Evolutionary conservation across 2,797 vertebrate genomes (phyloP).

Genomic region (Pipistrellus pipistrellus): DNA sequence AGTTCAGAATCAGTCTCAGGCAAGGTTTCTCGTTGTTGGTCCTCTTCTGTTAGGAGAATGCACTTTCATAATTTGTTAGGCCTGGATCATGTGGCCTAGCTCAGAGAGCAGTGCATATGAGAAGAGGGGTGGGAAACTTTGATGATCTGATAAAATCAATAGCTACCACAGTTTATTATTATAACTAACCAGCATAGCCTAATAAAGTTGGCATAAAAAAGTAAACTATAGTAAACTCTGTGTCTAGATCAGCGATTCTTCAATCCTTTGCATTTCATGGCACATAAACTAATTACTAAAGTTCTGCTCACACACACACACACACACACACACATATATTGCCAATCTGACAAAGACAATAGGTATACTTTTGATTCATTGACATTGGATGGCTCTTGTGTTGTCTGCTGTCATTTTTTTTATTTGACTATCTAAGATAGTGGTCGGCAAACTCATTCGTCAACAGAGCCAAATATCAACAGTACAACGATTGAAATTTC

Average conservation of each 20-base stretch:
- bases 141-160: not conserved
- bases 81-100: no score
- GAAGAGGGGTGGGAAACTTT: not conserved
- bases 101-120: not conserved
- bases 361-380: not conserved
- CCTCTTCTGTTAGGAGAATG: not conserved
- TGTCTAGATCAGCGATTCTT: not conserved
- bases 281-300: not conserved
- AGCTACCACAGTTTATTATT: not conserved
- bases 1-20: not conserved
- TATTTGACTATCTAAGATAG: not conserved
- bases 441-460: no score
- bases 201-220: not conserved
- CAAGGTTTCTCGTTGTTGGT: not conserved
- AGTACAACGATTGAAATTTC: no score
- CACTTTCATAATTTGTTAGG: not conserved
- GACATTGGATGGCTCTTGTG: not conserved
- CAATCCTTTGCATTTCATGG: not conserved
- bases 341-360: not conserved
- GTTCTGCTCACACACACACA: not conserved
- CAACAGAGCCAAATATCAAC: no score
- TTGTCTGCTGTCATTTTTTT: not conserved
- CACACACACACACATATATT: not conserved
- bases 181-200: not conserved
- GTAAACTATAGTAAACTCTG: not conserved